Evolutionary conservation across 2,113 vertebrate species (phyloP).

Genomic region (Girardinichthys multiradiatus): DNA sequence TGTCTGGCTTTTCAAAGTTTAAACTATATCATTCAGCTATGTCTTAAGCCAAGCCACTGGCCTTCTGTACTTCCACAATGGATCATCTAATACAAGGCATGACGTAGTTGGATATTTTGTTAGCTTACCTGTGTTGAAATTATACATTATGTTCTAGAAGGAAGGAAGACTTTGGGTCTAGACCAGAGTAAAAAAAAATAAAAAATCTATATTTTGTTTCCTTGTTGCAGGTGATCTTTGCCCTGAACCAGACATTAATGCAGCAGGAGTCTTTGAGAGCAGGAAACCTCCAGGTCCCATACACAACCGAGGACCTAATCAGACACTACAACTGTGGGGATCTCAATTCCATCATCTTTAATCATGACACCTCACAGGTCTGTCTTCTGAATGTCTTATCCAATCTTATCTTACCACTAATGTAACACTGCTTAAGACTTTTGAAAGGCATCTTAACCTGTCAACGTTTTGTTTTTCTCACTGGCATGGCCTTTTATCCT

Average conservation of each 20-base stretch:
- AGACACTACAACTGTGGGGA: slow-evolving; percentile 91
- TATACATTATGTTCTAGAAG: not conserved
- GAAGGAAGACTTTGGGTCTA: not conserved
- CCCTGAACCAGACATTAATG: slow-evolving; percentile 89
- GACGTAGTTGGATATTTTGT: not conserved
- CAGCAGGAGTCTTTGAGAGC: slow-evolving; percentile 88
- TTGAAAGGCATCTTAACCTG: slow-evolving; percentile 49
- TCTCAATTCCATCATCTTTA: slow-evolving; percentile 90
- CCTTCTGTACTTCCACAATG: too few relatives aligned
- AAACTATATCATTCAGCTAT: too few relatives aligned
- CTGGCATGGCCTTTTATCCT: slow-evolving; percentile 58
- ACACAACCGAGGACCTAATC: slow-evolving; percentile 89
- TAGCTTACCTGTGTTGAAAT: not conserved
- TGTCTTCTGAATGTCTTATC: slow-evolving; percentile 15
- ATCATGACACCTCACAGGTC: slow-evolving; percentile 88
- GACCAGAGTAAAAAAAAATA: not conserved
- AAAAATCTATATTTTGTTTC: not conserved
- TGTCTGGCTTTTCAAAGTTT: too few relatives aligned
- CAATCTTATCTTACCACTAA: not conserved
- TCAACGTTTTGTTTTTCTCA: slow-evolving; percentile 46
- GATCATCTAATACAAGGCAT: not conserved
- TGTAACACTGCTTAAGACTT: slow-evolving; percentile 47
- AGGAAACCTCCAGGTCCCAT: slow-evolving; percentile 85
- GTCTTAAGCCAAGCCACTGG: too few relatives aligned
- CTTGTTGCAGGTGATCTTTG: slow-evolving; percentile 85